phyloP scores from a whole-genome alignment of 2,797 vertebrate species.

The Onychomys torridus region DNA sequence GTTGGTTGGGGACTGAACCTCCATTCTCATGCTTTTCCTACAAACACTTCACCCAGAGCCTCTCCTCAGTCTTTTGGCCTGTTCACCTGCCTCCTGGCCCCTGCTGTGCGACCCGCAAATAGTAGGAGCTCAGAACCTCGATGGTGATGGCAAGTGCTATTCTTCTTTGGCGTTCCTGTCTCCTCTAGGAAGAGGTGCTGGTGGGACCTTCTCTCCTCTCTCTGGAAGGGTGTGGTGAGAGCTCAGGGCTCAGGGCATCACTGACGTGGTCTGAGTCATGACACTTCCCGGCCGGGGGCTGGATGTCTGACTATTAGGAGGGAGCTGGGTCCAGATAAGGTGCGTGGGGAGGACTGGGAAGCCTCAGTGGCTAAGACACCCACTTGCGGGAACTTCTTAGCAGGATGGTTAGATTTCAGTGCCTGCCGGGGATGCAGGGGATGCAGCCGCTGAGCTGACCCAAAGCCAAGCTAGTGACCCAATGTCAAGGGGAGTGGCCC shows the following conservation, averaged over 20 bases:
- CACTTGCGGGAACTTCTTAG: background rate
- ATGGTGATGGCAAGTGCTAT: background rate
- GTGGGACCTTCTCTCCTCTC: background rate
- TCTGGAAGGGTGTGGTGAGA: background rate
- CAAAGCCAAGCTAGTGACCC: background rate
- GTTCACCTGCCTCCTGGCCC: background rate
- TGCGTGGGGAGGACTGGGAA: background rate
- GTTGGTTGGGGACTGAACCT: background rate
- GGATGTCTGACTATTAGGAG: constrained; percentile 51
- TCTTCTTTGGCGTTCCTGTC: background rate
- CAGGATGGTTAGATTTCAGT: background rate
- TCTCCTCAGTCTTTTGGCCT: background rate
- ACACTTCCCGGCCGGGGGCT: background rate
- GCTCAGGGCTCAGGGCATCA: background rate
- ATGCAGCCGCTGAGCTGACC: background rate
- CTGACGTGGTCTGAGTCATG: constrained; percentile 63
- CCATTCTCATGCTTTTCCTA: background rate
- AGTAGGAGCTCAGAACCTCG: background rate
- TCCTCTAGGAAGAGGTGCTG: background rate
- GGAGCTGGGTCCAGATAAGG: constrained; percentile 55
- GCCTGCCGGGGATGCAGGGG: constrained; percentile 55
- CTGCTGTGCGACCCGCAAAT: background rate
- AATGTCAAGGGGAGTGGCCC: accelerated
- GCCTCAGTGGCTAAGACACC: background rate
- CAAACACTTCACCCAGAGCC: background rate